Evolutionary conservation across 2,888 invertebrate genomes (phyloP).

Genomic region (Synergus itoensis): DNA sequence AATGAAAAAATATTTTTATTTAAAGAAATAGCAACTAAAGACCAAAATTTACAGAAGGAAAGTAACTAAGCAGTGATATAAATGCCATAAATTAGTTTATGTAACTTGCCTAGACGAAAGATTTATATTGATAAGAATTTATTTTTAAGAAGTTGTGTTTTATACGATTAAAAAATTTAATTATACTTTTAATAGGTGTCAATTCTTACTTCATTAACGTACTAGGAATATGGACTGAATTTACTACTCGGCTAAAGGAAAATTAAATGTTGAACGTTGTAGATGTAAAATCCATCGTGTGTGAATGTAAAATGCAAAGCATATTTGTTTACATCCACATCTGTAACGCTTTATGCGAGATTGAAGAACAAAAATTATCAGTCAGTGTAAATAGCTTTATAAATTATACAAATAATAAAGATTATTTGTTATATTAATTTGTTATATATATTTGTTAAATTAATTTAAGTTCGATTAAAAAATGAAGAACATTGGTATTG

Average conservation of each 20-base stretch:
- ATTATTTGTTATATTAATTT: slow-evolving; percentile 32
- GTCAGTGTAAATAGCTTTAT: slow-evolving; percentile 29
- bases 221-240: background rate
- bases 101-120: background rate
- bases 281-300: slow-evolving; percentile 11
- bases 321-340: background rate
- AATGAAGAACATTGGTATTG: background rate
- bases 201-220: too few species aligned
- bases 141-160: background rate
- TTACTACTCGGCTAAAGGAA: slow-evolving; percentile 16
- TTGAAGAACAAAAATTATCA: slow-evolving; percentile 16
- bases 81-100: background rate
- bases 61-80: background rate
- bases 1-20: too few species aligned
- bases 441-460: too few species aligned
- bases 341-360: background rate
- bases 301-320: slow-evolving; percentile 8
- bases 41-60: background rate
- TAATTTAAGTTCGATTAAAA: too few species aligned
- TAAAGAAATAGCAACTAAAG: background rate
- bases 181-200: background rate
- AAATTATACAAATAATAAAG: slow-evolving; percentile 29
- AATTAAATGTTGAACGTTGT: slow-evolving; percentile 24
- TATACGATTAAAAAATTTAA: background rate
- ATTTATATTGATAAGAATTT: background rate